Percentiles rank a stretch among this genome's conserved stretches.
phyloP scores from a whole-genome alignment of 2,888 invertebrate species.

The Amorpha juglandis region DNA sequence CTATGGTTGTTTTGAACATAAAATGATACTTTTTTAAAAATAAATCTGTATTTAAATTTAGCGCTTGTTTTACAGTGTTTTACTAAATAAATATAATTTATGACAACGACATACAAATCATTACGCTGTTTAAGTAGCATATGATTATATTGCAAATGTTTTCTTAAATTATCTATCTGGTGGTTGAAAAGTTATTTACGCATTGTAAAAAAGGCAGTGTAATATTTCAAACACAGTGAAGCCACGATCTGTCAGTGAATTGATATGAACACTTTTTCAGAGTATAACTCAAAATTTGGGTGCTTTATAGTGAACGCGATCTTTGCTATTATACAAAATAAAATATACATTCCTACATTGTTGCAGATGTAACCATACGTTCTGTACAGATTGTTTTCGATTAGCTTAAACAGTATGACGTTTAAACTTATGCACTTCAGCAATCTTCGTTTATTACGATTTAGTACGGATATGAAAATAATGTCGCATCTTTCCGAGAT shows the following conservation, averaged over 20 bases:
- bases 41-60: constrained; percentile 9
- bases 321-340: constrained; percentile 52
- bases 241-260: constrained; percentile 45
- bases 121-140: no score
- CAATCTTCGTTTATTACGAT: neutral
- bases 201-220: no score
- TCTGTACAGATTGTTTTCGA: constrained; percentile 54
- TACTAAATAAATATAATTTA: no score
- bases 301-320: constrained; percentile 58
- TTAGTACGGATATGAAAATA: no score
- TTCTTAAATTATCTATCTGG: no score
- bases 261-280: constrained; percentile 27
- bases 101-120: no score
- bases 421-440: neutral
- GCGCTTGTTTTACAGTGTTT: no score
- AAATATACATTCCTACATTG: constrained; percentile 72
- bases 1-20: constrained; percentile 31
- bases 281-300: constrained; percentile 51
- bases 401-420: neutral
- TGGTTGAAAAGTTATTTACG: no score
- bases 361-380: constrained; percentile 51
- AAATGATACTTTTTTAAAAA: neutral
- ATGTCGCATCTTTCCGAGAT: no score
- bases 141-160: no score
- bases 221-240: constrained; percentile 21